Percentiles rank a stretch among this genome's conserved stretches.
Conservation (phyloP, 2,797 vertebrate genomes). For the Peromyscus aztecus region DNA sequence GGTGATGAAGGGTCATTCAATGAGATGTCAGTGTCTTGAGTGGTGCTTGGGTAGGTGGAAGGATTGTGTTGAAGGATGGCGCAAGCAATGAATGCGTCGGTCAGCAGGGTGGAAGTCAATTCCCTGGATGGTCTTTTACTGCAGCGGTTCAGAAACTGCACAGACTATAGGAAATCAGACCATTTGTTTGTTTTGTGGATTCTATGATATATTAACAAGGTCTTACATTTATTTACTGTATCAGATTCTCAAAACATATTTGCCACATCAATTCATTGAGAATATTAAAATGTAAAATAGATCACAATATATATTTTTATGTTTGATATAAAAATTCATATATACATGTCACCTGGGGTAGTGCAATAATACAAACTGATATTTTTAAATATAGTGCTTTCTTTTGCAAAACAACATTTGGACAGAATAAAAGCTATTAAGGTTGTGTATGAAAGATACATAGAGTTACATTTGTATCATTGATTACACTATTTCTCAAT, state of each 20-base stretch:
- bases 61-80: not conserved
- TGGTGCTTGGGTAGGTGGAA: not conserved
- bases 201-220: not conserved
- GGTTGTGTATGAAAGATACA: slow-evolving; percentile 74
- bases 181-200: slow-evolving; percentile 43
- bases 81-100: not conserved
- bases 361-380: slow-evolving; percentile 32
- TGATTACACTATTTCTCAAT: slow-evolving; percentile 81
- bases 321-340: slow-evolving; percentile 53
- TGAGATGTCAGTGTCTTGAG: slow-evolving; percentile 40
- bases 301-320: slow-evolving; percentile 7
- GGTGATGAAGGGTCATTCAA: slow-evolving; percentile 67
- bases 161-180: not conserved
- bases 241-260: slow-evolving; percentile 21
- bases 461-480: slow-evolving; percentile 80
- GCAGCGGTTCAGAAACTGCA: slow-evolving; percentile 2
- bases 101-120: not conserved
- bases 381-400: slow-evolving; percentile 47
- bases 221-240: not conserved
- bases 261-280: not conserved
- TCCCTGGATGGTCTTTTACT: not conserved
- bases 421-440: slow-evolving; percentile 69
- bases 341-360: not conserved
- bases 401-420: slow-evolving; percentile 52
- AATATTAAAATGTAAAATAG: not conserved